These are phyloP conservation scores for Hycleus phaleratus DNA, from an alignment of 1,140 invertebrate genomes.

Conservation along the genomic window DNA sequence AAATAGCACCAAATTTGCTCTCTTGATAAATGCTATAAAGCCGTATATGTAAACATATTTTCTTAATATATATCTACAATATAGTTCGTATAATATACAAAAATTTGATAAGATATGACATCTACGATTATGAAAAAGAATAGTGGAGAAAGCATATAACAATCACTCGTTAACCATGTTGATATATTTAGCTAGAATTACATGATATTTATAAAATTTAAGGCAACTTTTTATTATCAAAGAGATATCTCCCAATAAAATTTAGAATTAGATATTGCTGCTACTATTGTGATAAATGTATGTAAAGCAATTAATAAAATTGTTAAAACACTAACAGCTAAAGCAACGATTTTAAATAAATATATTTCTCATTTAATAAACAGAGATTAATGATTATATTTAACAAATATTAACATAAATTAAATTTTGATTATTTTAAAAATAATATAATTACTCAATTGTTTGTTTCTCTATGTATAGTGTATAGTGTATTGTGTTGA, in stretches of 20 bases:
- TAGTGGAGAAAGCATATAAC: slow-evolving; percentile 1
- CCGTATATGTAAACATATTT: slow-evolving; percentile 1
- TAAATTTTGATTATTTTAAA: too few relatives aligned
- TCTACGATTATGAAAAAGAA: neutral
- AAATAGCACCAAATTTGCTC: slow-evolving; percentile 27
- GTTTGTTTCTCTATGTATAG: neutral
- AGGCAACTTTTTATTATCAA: slow-evolving; percentile 8
- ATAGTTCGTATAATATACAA: slow-evolving; percentile 7
- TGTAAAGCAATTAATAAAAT: too few relatives aligned
- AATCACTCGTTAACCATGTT: slow-evolving; percentile 9
- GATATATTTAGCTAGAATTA: neutral
- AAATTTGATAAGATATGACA: slow-evolving; percentile 10
- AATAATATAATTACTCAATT: neutral
- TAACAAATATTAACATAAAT: too few relatives aligned
- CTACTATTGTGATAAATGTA: neutral
- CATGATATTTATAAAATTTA: neutral
- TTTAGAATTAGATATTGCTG: slow-evolving; percentile 11
- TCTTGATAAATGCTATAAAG: slow-evolving; percentile 25
- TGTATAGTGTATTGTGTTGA: neutral
- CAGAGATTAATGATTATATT: too few relatives aligned
- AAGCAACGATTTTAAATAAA: too few relatives aligned
- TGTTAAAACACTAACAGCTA: too few relatives aligned
- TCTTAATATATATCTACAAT: slow-evolving; percentile 14
- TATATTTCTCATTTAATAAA: too few relatives aligned
- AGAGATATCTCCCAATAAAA: neutral